Conservation (phyloP, 2,888 invertebrate genomes). For the Sabatieria punctata region DNA sequence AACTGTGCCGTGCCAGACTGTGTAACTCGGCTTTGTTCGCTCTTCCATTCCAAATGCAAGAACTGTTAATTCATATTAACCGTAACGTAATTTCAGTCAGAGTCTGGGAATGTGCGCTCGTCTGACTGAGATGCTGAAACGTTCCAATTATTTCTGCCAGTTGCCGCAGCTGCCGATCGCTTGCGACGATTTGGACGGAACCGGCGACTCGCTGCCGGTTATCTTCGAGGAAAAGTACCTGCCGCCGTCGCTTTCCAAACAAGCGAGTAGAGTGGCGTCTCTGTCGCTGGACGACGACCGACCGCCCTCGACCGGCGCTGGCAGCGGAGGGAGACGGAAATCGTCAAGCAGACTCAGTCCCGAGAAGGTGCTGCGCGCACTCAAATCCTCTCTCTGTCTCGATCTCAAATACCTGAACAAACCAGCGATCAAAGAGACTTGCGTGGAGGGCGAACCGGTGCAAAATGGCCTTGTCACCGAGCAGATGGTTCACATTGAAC, state of each 20-base stretch:
- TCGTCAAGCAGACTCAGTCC: conserved; percentile 14
- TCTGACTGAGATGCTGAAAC: conserved; percentile 48
- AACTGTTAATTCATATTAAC: too few species aligned
- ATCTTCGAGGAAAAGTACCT: conserved; percentile 75
- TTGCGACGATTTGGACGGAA: conserved; percentile 75
- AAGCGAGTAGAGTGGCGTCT: background rate
- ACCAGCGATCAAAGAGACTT: too few species aligned
- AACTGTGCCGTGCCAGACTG: too few species aligned
- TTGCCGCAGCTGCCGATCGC: conserved; percentile 72
- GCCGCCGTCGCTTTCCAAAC: background rate
- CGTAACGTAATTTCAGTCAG: conserved; percentile 1
- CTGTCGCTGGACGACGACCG: background rate
- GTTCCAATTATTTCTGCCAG: conserved; percentile 38
- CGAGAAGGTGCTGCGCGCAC: background rate
- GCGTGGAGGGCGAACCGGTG: too few species aligned
- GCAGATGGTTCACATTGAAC: too few species aligned
- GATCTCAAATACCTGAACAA: too few species aligned
- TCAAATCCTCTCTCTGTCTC: background rate
- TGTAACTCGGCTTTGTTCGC: too few species aligned
- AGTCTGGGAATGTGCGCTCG: conserved; percentile 33
- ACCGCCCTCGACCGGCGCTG: conserved; percentile 8
- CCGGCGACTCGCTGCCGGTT: conserved; percentile 65
- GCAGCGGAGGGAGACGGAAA: conserved; percentile 16
- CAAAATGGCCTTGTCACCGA: too few species aligned
- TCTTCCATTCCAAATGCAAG: too few species aligned